Conservation (phyloP, 2,113 vertebrate genomes). For the Loxodonta africana region DNA sequence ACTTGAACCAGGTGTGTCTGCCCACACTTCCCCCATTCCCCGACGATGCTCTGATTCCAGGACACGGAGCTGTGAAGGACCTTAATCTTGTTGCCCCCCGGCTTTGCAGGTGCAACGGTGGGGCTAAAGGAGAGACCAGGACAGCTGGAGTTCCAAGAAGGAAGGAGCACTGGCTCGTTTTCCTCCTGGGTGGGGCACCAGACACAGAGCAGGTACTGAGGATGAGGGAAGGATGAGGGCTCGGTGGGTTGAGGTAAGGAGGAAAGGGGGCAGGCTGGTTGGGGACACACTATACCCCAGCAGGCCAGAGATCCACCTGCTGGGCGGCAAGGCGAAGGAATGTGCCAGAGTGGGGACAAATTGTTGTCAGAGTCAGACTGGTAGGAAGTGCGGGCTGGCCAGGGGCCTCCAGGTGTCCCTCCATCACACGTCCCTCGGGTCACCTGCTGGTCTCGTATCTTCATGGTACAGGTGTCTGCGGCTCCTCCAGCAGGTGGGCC, state of each 20-base stretch:
- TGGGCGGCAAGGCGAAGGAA: background rate
- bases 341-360: background rate
- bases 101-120: background rate
- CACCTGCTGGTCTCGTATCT: background rate
- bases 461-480: fast-evolving
- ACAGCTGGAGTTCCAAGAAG: fast-evolving
- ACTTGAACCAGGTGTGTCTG: background rate
- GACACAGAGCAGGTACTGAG: background rate
- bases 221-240: background rate
- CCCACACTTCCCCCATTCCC: background rate
- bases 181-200: fast-evolving
- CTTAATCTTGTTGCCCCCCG: fast-evolving
- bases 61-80: background rate
- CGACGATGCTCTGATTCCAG: background rate
- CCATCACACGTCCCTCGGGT: fast-evolving
- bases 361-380: fast-evolving
- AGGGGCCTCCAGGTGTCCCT: background rate
- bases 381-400: background rate
- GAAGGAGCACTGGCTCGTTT: fast-evolving
- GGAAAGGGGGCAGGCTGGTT: background rate
- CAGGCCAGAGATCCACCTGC: fast-evolving
- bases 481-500: background rate
- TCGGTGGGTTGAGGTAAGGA: no score
- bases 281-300: background rate
- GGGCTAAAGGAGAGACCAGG: background rate